Percentiles rank a stretch among this genome's conserved stretches.
phyloP scores from a whole-genome alignment of 1,140 invertebrate species.

The Microplitis mediator region DNA sequence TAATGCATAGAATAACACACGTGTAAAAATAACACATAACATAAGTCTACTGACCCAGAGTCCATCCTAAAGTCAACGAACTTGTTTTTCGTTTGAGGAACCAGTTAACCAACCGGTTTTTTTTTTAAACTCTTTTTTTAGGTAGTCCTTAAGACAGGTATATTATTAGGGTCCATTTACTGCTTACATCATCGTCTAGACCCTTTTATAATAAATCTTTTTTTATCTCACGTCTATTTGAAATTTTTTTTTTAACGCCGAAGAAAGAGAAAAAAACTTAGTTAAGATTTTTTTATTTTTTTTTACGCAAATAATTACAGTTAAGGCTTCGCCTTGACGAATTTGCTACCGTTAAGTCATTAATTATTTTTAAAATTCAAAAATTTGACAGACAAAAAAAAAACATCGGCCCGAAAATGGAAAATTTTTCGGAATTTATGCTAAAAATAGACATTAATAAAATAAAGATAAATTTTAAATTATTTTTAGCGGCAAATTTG shows the following conservation, averaged over 20 bases:
- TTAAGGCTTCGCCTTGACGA: background rate
- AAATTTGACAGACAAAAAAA: background rate
- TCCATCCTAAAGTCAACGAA: background rate
- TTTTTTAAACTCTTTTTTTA: background rate
- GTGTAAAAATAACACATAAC: background rate
- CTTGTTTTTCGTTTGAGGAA: conserved; percentile 2
- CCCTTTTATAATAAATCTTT: too few species aligned
- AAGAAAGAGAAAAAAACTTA: too few species aligned
- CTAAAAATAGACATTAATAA: conserved; percentile 28
- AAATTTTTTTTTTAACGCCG: too few species aligned
- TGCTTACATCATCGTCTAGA: too few species aligned
- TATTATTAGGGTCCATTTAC: too few species aligned
- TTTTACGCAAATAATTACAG: too few species aligned
- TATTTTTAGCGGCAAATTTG: background rate
- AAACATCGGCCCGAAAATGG: background rate
- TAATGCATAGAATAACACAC: background rate
- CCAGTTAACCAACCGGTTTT: background rate
- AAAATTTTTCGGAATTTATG: background rate
- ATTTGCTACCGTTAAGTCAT: conserved; percentile 29
- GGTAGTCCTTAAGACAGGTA: too few species aligned
- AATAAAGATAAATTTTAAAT: too few species aligned
- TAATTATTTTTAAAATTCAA: background rate
- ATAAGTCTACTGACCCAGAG: conserved; percentile 49
- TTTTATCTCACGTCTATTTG: too few species aligned
- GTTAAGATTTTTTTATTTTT: too few species aligned